phyloP scores from a whole-genome alignment of 2,797 vertebrate genomes.

The Melanotaenia maccullochi region DNA sequence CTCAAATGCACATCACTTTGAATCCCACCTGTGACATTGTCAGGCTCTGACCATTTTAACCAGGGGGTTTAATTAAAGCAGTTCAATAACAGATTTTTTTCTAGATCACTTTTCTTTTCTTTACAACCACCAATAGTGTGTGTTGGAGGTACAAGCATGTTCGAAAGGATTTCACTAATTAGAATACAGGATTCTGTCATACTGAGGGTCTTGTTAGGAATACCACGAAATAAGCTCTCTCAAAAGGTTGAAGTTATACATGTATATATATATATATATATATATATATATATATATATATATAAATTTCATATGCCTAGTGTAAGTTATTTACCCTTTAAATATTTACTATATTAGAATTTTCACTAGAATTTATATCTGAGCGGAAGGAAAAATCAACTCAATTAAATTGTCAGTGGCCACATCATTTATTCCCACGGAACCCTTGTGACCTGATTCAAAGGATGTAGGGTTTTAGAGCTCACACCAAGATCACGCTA shows the following conservation, averaged over 20 bases:
- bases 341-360: neutral
- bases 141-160: slow-evolving; percentile 49
- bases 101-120: slow-evolving; percentile 77
- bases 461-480: slow-evolving; percentile 45
- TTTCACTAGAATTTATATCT: neutral
- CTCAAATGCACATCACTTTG: slow-evolving; percentile 63
- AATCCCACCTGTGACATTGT: slow-evolving; percentile 70
- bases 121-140: slow-evolving; percentile 59
- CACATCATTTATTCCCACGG: slow-evolving; percentile 42
- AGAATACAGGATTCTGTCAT: slow-evolving; percentile 56
- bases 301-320: neutral
- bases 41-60: slow-evolving; percentile 60
- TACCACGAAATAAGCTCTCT: slow-evolving; percentile 33
- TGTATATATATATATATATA: too few species aligned
- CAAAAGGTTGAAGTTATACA: slow-evolving; percentile 20
- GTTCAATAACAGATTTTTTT: slow-evolving; percentile 77
- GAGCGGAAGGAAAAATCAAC: neutral
- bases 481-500: slow-evolving; percentile 67
- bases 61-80: slow-evolving; percentile 72
- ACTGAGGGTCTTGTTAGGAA: slow-evolving; percentile 57
- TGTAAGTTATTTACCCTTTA: neutral
- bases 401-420: slow-evolving; percentile 30
- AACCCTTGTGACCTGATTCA: slow-evolving; percentile 73
- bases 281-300: too few species aligned
- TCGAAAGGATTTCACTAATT: slow-evolving; percentile 77